Evolutionary conservation across 2,888 invertebrate genomes (phyloP).

Genomic region (Phlogophora meticulosa): DNA sequence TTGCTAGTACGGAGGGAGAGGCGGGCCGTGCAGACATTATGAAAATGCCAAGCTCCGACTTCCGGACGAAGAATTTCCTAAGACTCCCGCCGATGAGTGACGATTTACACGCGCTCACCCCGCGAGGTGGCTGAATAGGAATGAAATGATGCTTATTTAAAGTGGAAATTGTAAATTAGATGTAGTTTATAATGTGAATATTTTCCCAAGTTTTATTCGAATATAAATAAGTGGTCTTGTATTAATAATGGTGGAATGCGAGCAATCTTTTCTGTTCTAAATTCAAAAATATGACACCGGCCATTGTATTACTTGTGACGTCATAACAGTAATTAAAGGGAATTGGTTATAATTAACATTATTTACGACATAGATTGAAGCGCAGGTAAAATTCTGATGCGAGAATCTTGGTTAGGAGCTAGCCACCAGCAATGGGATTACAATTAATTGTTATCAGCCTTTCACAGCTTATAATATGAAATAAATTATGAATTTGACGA

Average conservation of each 20-base stretch:
- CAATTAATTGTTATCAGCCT: too few relatives aligned
- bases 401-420: too few relatives aligned
- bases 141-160: conserved; percentile 58
- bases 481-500: too few relatives aligned
- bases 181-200: conserved; percentile 32
- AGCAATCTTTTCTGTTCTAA: too few relatives aligned
- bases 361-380: too few relatives aligned
- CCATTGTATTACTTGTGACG: too few relatives aligned
- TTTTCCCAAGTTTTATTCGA: not conserved
- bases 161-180: conserved; percentile 48
- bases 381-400: too few relatives aligned
- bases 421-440: too few relatives aligned
- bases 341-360: too few relatives aligned
- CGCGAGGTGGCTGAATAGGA: conserved; percentile 34
- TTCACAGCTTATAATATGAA: too few relatives aligned
- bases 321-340: too few relatives aligned
- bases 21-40: conserved; percentile 79
- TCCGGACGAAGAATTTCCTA: conserved; percentile 87
- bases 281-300: too few relatives aligned
- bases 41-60: conserved; percentile 87
- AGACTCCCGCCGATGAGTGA: conserved; percentile 77
- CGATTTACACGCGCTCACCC: conserved; percentile 56
- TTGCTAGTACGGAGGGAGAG: conserved; percentile 59
- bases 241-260: not conserved
- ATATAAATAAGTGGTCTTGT: not conserved